phyloP scores from a whole-genome alignment of 2,113 vertebrate genomes.

The Pseudorectes ferrugineus region DNA sequence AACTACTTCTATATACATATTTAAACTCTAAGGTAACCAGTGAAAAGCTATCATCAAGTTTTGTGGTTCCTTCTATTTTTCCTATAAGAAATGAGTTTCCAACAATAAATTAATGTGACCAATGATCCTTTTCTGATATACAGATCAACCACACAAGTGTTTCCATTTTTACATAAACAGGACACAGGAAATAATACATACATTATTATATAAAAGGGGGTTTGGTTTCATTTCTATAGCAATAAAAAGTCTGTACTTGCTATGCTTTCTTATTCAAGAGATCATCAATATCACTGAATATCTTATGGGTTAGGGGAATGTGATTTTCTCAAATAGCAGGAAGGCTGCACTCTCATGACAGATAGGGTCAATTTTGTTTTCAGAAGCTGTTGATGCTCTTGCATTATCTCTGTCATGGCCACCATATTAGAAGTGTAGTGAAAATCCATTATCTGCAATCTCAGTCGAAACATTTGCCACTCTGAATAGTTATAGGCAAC shows the following conservation, averaged over 20 bases:
- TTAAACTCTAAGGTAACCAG: constrained; percentile 3
- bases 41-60: background rate
- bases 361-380: constrained; percentile 56
- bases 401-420: background rate
- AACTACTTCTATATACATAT: background rate
- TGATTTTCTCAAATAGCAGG: constrained; percentile 36
- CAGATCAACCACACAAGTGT: background rate
- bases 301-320: constrained; percentile 45
- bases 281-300: constrained; percentile 54
- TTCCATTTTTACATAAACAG: background rate
- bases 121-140: background rate
- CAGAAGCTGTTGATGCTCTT: constrained; percentile 22
- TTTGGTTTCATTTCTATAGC: background rate
- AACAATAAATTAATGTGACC: background rate
- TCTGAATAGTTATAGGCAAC: background rate
- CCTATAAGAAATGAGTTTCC: background rate
- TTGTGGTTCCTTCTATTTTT: background rate
- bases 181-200: background rate
- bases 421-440: background rate
- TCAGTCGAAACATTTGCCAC: background rate
- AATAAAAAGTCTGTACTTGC: background rate
- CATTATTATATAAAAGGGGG: background rate
- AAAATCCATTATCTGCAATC: constrained; percentile 44
- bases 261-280: constrained; percentile 48
- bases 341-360: constrained; percentile 36